Percentiles rank a stretch among this genome's conserved stretches.
These are phyloP conservation scores for Sinonovacula constricta DNA, from an alignment of 1,140 invertebrate species.

Conservation along the genomic window DNA sequence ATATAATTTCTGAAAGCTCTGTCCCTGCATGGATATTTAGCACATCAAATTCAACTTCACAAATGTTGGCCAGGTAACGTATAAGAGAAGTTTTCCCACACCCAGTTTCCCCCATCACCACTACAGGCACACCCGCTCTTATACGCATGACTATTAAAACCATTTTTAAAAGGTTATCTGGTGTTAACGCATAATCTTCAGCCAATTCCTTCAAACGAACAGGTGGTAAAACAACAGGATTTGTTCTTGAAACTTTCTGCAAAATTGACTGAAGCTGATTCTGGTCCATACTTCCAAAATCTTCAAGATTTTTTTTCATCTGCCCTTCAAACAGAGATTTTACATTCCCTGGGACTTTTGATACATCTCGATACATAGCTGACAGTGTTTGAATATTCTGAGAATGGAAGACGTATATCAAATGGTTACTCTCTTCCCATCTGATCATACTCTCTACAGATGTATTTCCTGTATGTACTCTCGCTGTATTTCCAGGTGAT, in stretches of 20 bases:
- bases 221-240: neutral
- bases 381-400: conserved; percentile 61
- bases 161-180: conserved; percentile 66
- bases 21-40: conserved; percentile 63
- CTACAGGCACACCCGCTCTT: conserved; percentile 62
- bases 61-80: conserved; percentile 49
- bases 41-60: conserved; percentile 45
- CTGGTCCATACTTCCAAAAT: conserved; percentile 42
- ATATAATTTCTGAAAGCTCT: conserved; percentile 34
- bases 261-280: conserved; percentile 48
- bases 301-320: conserved; percentile 47
- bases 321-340: conserved; percentile 57
- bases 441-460: conserved; percentile 50
- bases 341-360: conserved; percentile 52
- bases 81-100: conserved; percentile 69
- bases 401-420: conserved; percentile 59
- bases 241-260: conserved; percentile 39
- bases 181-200: conserved; percentile 58
- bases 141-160: conserved; percentile 58
- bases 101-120: conserved; percentile 74
- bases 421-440: conserved; percentile 65
- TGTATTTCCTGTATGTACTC: too few relatives aligned
- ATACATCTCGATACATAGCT: conserved; percentile 51
- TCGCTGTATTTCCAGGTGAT: conserved; percentile 4
- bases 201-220: conserved; percentile 18